Conservation (phyloP, 2,888 invertebrate genomes). For the Vanessa cardui region DNA sequence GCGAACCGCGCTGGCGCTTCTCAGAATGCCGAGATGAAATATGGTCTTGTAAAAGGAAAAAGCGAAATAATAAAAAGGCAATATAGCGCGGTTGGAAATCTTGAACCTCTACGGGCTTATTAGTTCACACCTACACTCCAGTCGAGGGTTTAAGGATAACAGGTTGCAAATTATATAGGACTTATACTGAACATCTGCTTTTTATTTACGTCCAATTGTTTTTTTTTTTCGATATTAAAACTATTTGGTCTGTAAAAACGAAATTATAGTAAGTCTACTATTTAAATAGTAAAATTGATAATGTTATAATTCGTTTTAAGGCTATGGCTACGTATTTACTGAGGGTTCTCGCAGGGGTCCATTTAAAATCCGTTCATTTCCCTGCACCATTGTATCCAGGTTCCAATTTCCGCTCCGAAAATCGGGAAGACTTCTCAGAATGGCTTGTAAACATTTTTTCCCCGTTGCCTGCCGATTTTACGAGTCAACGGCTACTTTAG, state of each 20-base stretch:
- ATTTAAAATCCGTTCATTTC: constrained; percentile 41
- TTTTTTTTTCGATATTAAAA: no score
- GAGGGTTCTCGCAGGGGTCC: constrained; percentile 32
- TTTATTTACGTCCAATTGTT: not conserved
- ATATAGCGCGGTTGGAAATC: constrained; percentile 40
- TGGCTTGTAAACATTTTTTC: constrained; percentile 66
- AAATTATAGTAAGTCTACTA: no score
- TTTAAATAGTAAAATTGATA: constrained; percentile 19
- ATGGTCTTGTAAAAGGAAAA: constrained; percentile 46
- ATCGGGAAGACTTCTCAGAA: constrained; percentile 51
- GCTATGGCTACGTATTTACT: constrained; percentile 20
- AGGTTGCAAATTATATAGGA: constrained; percentile 5
- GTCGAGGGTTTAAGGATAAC: constrained; percentile 40
- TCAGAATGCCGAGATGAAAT: constrained; percentile 48
- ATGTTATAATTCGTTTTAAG: constrained; percentile 12
- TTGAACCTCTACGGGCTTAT: constrained; percentile 47
- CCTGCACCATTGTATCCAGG: constrained; percentile 39
- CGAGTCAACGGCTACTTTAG: constrained; percentile 65
- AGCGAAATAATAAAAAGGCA: constrained; percentile 44
- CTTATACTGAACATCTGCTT: not conserved
- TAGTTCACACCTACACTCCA: constrained; percentile 50
- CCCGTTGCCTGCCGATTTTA: constrained; percentile 67
- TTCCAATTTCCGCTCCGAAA: constrained; percentile 42
- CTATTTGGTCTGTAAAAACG: no score
- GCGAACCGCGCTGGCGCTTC: constrained; percentile 38